Evolutionary conservation across 2,888 invertebrate genomes (phyloP).

Genomic region (Periphyllus acericola): DNA sequence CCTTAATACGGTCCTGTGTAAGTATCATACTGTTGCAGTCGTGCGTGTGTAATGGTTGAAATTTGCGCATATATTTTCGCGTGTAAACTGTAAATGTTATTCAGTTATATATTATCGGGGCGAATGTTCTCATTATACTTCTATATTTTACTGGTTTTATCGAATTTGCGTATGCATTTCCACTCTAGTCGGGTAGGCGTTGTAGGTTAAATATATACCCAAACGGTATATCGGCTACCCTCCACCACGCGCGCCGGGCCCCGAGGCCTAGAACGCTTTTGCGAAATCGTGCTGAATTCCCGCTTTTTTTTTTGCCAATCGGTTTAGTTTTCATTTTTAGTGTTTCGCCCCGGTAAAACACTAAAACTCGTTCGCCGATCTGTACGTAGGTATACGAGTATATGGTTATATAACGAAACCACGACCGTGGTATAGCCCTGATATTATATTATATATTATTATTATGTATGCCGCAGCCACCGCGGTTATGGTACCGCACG

Average conservation of each 20-base stretch:
- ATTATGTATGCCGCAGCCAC: background rate
- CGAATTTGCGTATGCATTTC: slow-evolving; percentile 1
- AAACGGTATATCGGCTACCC: background rate
- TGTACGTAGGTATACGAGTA: no score
- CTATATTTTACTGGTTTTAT: background rate
- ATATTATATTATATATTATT: background rate
- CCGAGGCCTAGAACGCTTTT: background rate
- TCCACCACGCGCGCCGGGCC: background rate
- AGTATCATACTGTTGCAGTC: no score
- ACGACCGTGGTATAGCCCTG: background rate
- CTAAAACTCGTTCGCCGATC: no score
- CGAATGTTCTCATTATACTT: background rate
- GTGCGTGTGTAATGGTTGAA: background rate
- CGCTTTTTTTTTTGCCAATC: no score
- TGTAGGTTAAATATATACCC: background rate
- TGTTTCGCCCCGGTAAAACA: no score
- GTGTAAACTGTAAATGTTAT: background rate
- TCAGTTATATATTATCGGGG: background rate
- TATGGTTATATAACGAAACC: background rate
- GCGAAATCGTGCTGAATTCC: background rate
- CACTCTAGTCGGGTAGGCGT: background rate
- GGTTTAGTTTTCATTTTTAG: no score
- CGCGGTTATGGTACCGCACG: background rate
- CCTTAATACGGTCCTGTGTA: no score
- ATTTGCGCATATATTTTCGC: background rate